A percentile compares a stretch with the other conserved stretches of the same genome.
These are phyloP conservation scores for Omphaloscelis lunosa DNA, from an alignment of 2,888 invertebrate species.

Conservation along the genomic window DNA sequence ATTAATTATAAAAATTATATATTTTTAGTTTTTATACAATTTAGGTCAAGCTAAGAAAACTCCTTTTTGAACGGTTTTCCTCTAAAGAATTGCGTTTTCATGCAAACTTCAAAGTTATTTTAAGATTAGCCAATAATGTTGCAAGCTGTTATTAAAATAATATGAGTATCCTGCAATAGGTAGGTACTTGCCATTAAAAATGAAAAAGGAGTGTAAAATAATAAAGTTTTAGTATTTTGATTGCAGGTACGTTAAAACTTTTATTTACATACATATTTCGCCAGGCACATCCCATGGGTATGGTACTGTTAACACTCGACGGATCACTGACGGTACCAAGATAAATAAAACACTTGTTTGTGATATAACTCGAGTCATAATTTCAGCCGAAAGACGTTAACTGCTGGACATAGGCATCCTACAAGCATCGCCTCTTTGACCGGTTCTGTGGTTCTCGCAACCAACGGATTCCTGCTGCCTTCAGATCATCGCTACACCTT, in stretches of 20 bases:
- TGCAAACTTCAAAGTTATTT: constrained; percentile 1
- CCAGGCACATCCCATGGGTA: no score
- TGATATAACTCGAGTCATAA: no score
- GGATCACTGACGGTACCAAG: no score
- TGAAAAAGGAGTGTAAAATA: neutral
- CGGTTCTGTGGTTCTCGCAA: no score
- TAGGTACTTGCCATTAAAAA: constrained; percentile 25
- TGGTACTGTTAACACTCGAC: no score
- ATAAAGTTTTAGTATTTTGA: neutral
- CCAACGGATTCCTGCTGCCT: no score
- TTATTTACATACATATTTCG: neutral
- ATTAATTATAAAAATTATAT: neutral
- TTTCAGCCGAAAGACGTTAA: no score
- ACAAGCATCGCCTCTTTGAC: no score
- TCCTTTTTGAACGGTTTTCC: neutral
- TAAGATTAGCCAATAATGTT: neutral
- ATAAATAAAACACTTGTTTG: no score
- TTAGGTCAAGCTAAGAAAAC: neutral
- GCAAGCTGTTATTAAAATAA: constrained; percentile 21
- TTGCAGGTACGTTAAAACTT: neutral
- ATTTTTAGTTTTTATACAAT: neutral
- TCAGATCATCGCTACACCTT: no score
- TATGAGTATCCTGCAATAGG: neutral
- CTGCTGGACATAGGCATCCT: no score
- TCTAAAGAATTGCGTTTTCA: constrained; percentile 10